Conservation (phyloP, 2,113 vertebrate species). For the Mus musculus region GRCm39 chr13:45617001-45617500, state of each 20-base stretch:
- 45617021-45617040: not conserved
- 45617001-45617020: no score
- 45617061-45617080: no score
- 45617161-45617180: no score
- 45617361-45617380: not conserved
- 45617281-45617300: not conserved
- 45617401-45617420: not conserved
- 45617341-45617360: not conserved
- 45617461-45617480: not conserved
- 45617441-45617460: not conserved
- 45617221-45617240: no score
- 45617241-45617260: no score
- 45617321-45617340: not conserved
- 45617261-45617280: not conserved
- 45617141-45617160: no score
- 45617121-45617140: no score
- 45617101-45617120: no score
- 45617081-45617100: no score
- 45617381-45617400: not conserved
- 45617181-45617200: no score
- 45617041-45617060: not conserved
- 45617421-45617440: not conserved
- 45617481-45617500: constrained; percentile 42
- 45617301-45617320: not conserved
- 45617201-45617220: no score